phyloP scores from a whole-genome alignment of 2,797 vertebrate species.

The Neopelma chrysocephalum region DNA sequence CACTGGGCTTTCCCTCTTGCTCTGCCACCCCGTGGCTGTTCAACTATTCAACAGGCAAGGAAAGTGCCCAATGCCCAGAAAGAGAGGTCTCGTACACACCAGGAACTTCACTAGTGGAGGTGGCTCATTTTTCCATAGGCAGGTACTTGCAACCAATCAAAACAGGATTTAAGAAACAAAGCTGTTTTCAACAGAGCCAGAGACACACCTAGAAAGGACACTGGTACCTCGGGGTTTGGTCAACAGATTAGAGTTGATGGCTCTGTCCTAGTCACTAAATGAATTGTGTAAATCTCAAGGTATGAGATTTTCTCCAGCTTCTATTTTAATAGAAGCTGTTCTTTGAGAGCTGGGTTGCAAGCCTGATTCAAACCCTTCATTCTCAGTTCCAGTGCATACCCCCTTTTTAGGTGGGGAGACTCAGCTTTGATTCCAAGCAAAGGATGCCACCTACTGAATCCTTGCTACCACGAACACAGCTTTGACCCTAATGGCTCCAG shows the following conservation, averaged over 20 bases:
- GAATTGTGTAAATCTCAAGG: no score
- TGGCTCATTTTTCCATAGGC: neutral
- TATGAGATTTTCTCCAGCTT: no score
- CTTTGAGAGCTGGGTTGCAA: neutral
- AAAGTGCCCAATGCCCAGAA: neutral
- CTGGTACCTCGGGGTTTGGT: neutral
- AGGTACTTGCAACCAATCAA: neutral
- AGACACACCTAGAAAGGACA: neutral
- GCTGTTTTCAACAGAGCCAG: neutral
- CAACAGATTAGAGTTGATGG: neutral
- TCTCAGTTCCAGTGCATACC: neutral
- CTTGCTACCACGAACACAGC: neutral
- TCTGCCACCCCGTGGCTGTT: slow-evolving; percentile 6
- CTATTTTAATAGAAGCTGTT: neutral
- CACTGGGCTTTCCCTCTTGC: neutral
- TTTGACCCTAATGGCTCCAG: neutral
- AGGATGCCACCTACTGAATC: slow-evolving; percentile 67
- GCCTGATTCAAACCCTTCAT: neutral
- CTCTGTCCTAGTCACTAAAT: neutral
- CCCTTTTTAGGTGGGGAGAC: neutral
- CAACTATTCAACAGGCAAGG: neutral
- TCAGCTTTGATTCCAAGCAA: slow-evolving; percentile 17
- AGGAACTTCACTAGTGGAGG: neutral
- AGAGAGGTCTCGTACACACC: accelerated
- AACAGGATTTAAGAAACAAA: neutral